Base-by-base conservation (phyloP, 2,888 invertebrate species). In the Drosophila peninsularis region DNA sequence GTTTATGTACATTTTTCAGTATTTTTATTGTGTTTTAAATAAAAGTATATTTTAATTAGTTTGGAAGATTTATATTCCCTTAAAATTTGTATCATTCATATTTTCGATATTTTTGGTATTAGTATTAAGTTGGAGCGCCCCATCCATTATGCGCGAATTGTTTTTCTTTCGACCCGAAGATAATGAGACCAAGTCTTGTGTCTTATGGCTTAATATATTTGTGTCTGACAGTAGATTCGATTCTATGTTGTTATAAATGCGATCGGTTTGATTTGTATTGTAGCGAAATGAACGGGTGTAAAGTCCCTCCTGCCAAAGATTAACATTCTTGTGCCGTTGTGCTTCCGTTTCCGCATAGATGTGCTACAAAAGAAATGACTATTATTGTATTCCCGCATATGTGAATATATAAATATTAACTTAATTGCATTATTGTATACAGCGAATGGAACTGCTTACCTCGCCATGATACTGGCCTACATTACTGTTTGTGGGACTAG, bases 361-460 rank as follows among this genome's bases (percentile, higher is more conserved):
- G 41, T 77, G 74, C 82, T 81, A 10, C 3, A 10, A 27, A 49
- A 41, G 0, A 37, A 57, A 57, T 3, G n/a, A 24, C 37, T 24
- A n/a, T 24, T 27, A 27, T 5, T 3, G 7, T 7, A 50, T 32
- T 5, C 1, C 3, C 3, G 24, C 21, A 45, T 32, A 10, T 11
- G 11, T 21, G 11, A 19, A 17, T 53, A 7, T n/a, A 50, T 4
- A 11, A 9, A n/a, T 24, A 37, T n/a, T n/a, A n/a, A n/a, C n/a
- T n/a, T n/a, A n/a, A n/a, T n/a, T n/a, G n/a, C n/a, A n/a, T n/a
- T n/a, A n/a, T n/a, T n/a, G n/a, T n/a, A n/a, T n/a, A n/a, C n/a
- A n/a, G n/a, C 87, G 85, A 45, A 78, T 85, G 24, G 78, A 86
- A 63, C 78, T 87, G 64, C 81, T 82, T 17, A 78, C 55, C 60